Evolutionary conservation across 2,113 vertebrate species (phyloP), one percentile per base, ranked within the genome.

Genomic region (Acrocephalus arundinaceus): DNA sequence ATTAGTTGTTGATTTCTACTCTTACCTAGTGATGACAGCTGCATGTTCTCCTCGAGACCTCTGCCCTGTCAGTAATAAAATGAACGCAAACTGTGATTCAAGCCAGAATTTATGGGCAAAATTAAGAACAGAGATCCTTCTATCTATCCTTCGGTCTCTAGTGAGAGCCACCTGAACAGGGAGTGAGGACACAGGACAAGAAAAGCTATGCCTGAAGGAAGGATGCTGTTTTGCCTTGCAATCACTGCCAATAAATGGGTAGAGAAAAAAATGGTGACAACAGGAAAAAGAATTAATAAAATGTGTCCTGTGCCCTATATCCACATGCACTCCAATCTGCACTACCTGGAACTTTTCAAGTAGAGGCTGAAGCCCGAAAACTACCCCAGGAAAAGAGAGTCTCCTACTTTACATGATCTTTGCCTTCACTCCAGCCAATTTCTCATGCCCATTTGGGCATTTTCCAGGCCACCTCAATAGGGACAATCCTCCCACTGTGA

Each of bases 171-270:
- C 41, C 54, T 68, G 67, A 71, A 30, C 0, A 0, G 30, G 33
- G 33, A 85, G 5, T 0, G 0, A 79, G 23, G 25, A 75, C 7
- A 8, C 48, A 67, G 52, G 10, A 63, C 31, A 54, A 28, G 11
- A n/a, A 19, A 75, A 87, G 43, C 22, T 71, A 3, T 78, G 48
- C 20, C 61, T 68, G 48, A n/a, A 65, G 24, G 43, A 79, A 77
- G 9, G 48, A 15, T 54, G 22, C 35, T 80, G 14, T 71, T 71
- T 71, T 66, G 5, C 21, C 9, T 67, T 55, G n/a, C 13, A 71
- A 15, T 41, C 24, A 19, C 16, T 7, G 1, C 23, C 1, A 2
- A 22, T n/a, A 85, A 68, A 1, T 17, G 5, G 6, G 4, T 45
- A 46, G 20, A n/a, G 11, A 25, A 24, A 89, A 51, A 43, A 4